Base-by-base conservation (phyloP, 2,797 vertebrate genomes). In the Eulemur rubriventer region DNA sequence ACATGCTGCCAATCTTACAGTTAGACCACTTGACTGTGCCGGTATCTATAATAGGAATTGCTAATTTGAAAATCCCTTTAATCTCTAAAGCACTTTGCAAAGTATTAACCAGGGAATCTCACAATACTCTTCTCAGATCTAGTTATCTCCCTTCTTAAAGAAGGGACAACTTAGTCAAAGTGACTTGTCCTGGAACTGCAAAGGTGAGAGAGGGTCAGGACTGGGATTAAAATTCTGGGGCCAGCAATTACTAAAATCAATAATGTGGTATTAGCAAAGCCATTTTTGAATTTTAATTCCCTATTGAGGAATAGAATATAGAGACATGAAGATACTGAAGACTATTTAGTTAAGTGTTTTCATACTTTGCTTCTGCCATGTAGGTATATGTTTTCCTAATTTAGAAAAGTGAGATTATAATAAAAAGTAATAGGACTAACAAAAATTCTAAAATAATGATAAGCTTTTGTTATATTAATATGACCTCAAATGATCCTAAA, bases 1-100 rank as follows among this genome's bases (percentile, higher is more conserved):
- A 67, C 46, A 86, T 67, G 35, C 73, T 93, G 84, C 63, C 95
- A 78, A 26, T 93, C 67, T 93, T 93, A 57, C 57, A 38, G 30
- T 88, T 92, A 87, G 72, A 83, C 41, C 16, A 24, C 33, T 90
- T 89, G 73, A 69, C 35, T 61, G 11, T 75, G 57, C 26, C 85
- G 26, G 52, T 75, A 41, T 89, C 63, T 82, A 2, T 67, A 59
- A 92, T 4, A 59, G 26, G 38, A 61, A 88, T 67, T 72, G 55
- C 63, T 73, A 92, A 24, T 83, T 92, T 79, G 55, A 61, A 30
- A 73, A 46, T 43, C 6, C 46, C 16, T 89, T 88, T 75, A 83
- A 78, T 92, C 84, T 82, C 91, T 41, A 70, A 76, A 70, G 46
- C 18, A 35, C 61, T 95, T 94, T 65, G 14, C 43, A 75, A 38